Evolutionary conservation across 2,888 invertebrate genomes (phyloP).

Genomic region (Euplagia quadripunctaria): DNA sequence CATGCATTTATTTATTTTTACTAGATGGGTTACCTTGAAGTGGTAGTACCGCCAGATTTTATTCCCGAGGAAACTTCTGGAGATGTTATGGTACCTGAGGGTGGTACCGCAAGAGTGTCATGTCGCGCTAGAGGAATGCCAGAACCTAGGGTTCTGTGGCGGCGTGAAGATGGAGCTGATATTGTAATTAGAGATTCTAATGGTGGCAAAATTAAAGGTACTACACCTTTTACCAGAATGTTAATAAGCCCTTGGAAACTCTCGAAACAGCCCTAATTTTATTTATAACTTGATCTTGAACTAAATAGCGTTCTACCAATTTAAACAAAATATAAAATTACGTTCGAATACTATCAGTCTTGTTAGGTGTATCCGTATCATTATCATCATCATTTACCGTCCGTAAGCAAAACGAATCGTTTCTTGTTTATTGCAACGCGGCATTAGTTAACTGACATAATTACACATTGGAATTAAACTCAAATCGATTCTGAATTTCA

Average conservation of each 20-base stretch:
- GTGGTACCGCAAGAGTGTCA: constrained; percentile 90
- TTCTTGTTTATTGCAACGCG: too few relatives aligned
- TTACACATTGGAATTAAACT: too few relatives aligned
- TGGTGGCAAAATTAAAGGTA: constrained; percentile 89
- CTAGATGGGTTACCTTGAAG: constrained; percentile 94
- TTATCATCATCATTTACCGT: too few relatives aligned
- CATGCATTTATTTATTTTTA: constrained; percentile 45
- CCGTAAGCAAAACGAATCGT: too few relatives aligned
- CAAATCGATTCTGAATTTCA: neutral
- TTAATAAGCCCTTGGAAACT: neutral
- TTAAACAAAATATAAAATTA: neutral
- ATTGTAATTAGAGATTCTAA: constrained; percentile 92
- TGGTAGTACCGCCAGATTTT: constrained; percentile 97
- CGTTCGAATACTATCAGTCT: too few relatives aligned
- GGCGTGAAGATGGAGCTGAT: constrained; percentile 93
- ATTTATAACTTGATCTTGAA: neutral
- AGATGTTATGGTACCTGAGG: constrained; percentile 95
- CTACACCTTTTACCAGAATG: neutral
- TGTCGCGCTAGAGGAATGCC: constrained; percentile 94
- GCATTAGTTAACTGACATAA: too few relatives aligned
- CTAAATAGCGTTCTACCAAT: neutral
- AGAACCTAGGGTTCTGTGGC: constrained; percentile 93
- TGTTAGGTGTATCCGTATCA: too few relatives aligned
- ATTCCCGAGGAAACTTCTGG: constrained; percentile 95
- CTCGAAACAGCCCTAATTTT: neutral